Evolutionary conservation across 1,140 invertebrate species (phyloP).

Genomic region (Drosophila micromelanica): DNA sequence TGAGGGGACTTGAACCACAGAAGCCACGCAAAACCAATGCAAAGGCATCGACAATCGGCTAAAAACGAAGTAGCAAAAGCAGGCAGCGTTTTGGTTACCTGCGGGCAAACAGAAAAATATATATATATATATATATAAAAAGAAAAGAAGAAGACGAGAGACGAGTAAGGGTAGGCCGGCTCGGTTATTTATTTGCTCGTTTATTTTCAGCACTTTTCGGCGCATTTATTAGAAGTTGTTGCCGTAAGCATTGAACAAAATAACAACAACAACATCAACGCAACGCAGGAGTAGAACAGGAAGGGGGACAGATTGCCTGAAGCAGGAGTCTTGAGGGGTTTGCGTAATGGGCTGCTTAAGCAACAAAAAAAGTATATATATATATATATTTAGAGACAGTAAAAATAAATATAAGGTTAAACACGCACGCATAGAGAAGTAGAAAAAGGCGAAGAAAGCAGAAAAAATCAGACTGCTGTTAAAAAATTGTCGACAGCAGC

Average conservation of each 20-base stretch:
- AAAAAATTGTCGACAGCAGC: conserved; percentile 1
- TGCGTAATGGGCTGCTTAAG: conserved; percentile 20
- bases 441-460: background rate
- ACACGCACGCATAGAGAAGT: conserved; percentile 11
- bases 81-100: conserved; percentile 6
- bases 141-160: conserved; percentile 2
- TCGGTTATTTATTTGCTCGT: conserved; percentile 69
- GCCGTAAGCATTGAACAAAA: conserved; percentile 36
- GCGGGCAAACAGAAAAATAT: conserved; percentile 1
- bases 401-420: conserved; percentile 4
- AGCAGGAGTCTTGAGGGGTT: background rate
- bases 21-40: conserved; percentile 59
- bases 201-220: conserved; percentile 70
- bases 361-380: conserved; percentile 10
- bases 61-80: background rate
- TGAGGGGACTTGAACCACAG: conserved; percentile 24
- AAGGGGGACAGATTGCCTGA: conserved; percentile 7
- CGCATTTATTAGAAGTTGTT: conserved; percentile 68
- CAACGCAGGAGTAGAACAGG: background rate
- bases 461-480: too few relatives aligned
- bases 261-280: conserved; percentile 8
- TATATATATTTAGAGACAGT: background rate
- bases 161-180: conserved; percentile 11
- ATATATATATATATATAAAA: too few relatives aligned
- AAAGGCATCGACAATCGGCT: conserved; percentile 36